Percentiles rank a stretch among this genome's conserved stretches.
These are phyloP conservation scores for Mystacornis crossleyi DNA, from an alignment of 2,113 vertebrate genomes.

Conservation along the genomic window DNA sequence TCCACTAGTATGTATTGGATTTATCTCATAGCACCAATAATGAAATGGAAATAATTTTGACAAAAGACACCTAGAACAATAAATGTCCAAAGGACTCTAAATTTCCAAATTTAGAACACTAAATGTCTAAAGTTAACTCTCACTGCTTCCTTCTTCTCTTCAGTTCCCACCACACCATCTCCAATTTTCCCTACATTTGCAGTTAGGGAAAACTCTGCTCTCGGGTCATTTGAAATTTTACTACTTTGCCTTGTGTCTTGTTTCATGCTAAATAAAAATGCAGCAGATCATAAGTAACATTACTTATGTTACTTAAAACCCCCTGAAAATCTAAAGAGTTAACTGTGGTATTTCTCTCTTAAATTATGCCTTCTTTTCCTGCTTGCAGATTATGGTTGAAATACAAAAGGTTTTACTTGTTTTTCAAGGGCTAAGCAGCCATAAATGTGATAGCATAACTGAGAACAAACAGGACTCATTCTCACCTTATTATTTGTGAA, in stretches of 20 bases:
- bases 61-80: neutral
- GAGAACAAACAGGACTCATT: neutral
- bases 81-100: neutral
- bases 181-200: neutral
- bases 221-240: constrained; percentile 7
- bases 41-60: neutral
- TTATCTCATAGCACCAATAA: neutral
- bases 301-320: neutral
- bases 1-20: neutral
- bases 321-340: neutral
- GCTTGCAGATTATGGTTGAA: neutral
- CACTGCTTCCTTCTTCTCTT: neutral
- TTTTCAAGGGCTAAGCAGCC: constrained; percentile 8
- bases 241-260: neutral
- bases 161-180: neutral
- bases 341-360: neutral
- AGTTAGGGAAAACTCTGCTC: neutral
- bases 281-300: neutral
- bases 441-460: neutral
- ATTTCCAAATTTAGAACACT: neutral
- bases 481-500: neutral
- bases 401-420: neutral
- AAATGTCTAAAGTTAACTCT: neutral
- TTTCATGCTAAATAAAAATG: neutral
- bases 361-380: neutral